Evolutionary conservation across 2,888 invertebrate species (phyloP).

Genomic region (Ametastegia equiseti): DNA sequence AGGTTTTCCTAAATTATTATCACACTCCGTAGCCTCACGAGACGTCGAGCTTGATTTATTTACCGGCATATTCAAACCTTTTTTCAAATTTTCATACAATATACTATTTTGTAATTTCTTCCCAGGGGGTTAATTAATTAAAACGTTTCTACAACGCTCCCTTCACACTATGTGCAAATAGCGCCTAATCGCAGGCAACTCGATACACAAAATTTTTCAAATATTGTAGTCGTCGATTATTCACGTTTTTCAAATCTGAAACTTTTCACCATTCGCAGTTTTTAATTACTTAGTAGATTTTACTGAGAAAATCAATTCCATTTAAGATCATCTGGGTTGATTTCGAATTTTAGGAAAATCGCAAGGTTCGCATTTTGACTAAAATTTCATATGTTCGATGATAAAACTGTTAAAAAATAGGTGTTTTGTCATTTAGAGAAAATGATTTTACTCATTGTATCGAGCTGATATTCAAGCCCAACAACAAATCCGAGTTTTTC

Average conservation of each 20-base stretch:
- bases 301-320: background rate
- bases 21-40: slow-evolving; percentile 44
- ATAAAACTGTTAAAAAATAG: too few relatives aligned
- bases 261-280: too few relatives aligned
- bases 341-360: too few relatives aligned
- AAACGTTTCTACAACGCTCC: background rate
- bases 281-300: too few relatives aligned
- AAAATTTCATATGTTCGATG: too few relatives aligned
- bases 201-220: background rate
- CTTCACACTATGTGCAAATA: background rate
- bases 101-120: background rate
- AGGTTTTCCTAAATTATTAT: slow-evolving; percentile 54
- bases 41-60: background rate
- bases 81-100: background rate
- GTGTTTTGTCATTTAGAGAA: too few relatives aligned
- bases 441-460: too few relatives aligned
- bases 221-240: background rate
- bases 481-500: background rate
- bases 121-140: background rate
- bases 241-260: too few relatives aligned
- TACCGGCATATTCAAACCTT: background rate
- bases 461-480: background rate
- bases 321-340: too few relatives aligned
- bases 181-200: slow-evolving; percentile 1
- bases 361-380: too few relatives aligned